These are phyloP conservation scores for Calidris pygmaea DNA, from an alignment of 2,113 vertebrate genomes.

Conservation along the genomic window DNA sequence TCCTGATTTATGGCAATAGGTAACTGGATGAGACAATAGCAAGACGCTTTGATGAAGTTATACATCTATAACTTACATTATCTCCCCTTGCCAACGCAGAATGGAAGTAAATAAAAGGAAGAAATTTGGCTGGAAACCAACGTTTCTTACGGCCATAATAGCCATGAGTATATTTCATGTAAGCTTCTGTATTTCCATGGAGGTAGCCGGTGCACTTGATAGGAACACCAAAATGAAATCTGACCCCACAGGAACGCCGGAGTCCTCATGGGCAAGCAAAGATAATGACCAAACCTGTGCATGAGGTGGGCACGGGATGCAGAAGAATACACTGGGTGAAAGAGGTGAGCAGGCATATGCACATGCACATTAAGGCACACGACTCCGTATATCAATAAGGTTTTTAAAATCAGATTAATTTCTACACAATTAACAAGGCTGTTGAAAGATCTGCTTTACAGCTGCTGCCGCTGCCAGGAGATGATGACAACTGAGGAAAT, in stretches of 20 bases:
- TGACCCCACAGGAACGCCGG: background rate
- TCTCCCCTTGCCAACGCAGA: background rate
- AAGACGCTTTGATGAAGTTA: background rate
- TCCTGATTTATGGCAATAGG: background rate
- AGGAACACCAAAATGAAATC: background rate
- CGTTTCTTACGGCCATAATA: background rate
- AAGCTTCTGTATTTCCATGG: background rate
- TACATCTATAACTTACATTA: background rate
- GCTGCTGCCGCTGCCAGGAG: conserved; percentile 62
- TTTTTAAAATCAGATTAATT: conserved; percentile 72
- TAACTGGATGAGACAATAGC: background rate
- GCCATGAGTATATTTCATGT: background rate
- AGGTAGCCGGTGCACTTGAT: background rate
- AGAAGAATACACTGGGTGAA: background rate
- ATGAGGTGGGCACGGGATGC: background rate
- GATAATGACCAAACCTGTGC: background rate
- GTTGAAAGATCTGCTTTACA: conserved; percentile 71
- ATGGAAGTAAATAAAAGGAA: background rate
- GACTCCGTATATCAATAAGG: conserved; percentile 25
- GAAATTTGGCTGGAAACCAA: background rate
- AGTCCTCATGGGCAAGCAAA: background rate
- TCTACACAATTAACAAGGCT: conserved; percentile 69
- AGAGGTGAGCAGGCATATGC: conserved; percentile 12
- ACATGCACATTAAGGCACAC: background rate
- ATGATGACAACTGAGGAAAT: conserved; percentile 76